Evolutionary conservation across 2,113 vertebrate genomes (phyloP).

Genomic region (Micromys minutus): DNA sequence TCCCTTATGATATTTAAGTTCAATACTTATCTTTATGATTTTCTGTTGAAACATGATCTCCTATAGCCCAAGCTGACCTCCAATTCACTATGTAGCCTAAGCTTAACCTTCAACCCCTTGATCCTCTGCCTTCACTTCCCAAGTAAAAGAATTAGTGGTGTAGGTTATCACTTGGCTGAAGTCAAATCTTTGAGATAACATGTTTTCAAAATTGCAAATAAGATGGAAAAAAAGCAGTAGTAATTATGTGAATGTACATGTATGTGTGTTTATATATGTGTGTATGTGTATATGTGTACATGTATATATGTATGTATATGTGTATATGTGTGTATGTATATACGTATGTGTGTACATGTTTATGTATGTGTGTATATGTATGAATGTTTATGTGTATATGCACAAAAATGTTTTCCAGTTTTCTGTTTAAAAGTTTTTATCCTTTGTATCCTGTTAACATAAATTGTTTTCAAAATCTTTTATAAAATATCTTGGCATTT

Average conservation of each 20-base stretch:
- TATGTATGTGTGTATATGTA: too few relatives aligned
- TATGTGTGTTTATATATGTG: background rate
- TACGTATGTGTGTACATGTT: too few relatives aligned
- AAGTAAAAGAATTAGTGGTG: background rate
- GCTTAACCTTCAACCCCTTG: background rate
- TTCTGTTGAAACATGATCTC: background rate
- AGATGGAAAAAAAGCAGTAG: background rate
- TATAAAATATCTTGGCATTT: slow-evolving; percentile 39
- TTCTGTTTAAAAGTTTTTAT: background rate
- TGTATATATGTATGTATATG: too few relatives aligned
- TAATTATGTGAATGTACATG: background rate
- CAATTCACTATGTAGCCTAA: too few relatives aligned
- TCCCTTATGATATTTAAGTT: background rate
- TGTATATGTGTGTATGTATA: too few relatives aligned
- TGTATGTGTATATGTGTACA: too few relatives aligned
- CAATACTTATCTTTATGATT: background rate
- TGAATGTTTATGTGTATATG: too few relatives aligned
- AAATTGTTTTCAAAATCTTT: background rate
- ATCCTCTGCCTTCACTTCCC: background rate
- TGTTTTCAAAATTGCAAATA: background rate
- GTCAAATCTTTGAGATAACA: background rate
- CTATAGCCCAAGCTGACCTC: background rate
- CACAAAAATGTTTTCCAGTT: background rate
- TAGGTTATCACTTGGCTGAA: background rate
- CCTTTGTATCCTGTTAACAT: background rate